Evolutionary conservation across 2,113 vertebrate species (phyloP), one percentile per base, ranked within the genome.

Genomic region (Solea solea): DNA sequence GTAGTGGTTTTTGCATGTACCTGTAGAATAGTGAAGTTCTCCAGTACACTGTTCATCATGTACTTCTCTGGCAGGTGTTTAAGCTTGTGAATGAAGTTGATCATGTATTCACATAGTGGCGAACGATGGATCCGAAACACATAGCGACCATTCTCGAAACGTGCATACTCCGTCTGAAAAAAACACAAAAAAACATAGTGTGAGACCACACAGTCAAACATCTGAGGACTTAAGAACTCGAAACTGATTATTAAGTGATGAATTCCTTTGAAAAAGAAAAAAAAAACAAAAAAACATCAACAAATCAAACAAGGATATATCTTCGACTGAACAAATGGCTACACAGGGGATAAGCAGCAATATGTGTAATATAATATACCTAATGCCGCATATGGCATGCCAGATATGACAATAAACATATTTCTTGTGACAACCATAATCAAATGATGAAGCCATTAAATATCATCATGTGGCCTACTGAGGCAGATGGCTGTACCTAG

Each of bases 41-140:
- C 97, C 92, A 98, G 91, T 57, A 98, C 96, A 0, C 96, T 98
- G 93, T 98, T 98, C 96, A 98, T 98, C 97, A 98, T 98, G 81
- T 97, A 97, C 82, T 97, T 98, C 93, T 98, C 97, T 0, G 97
- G 96, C 78, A 98, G 95, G 80, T 97, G 97, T 88, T 97, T 98
- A 65, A 98, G 95, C 86, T 98, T 98, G 76, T 98, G 97, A 85
- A 98, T 97, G 86, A 98, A 98, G 89, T 97, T 97, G 87, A 97
- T 95, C 96, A 98, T 97, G 87, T 98, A 98, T 83, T 97, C 96
- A 10, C 96, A 98, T 71, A 98, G 94, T 0, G 96, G 97, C 7
- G 97, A 98, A 45, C 97, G 95, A 78, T 98, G 96, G 85, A 98
- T 98, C 67, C 95, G 94, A 80, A 96, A 98, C 27, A 94, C 91